Evolutionary conservation across 2,888 invertebrate genomes (phyloP), one percentile per base, ranked within the genome.

Genomic region (Hydraecia micacea): DNA sequence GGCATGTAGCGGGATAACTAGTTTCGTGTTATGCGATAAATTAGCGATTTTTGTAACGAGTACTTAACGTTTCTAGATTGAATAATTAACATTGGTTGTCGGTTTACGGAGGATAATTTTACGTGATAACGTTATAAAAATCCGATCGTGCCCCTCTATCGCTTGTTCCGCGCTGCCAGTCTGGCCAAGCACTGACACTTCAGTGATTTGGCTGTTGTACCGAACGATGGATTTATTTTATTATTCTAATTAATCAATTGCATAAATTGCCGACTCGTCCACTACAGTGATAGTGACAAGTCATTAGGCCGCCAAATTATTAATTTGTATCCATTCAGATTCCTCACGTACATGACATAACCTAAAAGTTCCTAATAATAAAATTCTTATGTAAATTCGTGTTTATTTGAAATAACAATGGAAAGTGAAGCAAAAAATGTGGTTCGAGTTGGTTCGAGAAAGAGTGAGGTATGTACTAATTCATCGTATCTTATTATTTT

Each of bases 401-500:
- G 85, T 85, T 85, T 88, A 86, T 87, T 83, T 87, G 70, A 84
- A 83, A 86, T 79, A 86, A 87, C n/a, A 87, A 97, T 97, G 96
- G 95, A 95, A 90, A 94, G 90, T 88, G 91, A 94, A 88, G 91
- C 91, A 18, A 95, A 94, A 79, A 97, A 97, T 93, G 95, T 97
- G 89, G 98, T 98, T 87, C 97, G 97, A 87, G 98, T 98, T 79
- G 98, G 98, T 78, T 98, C 98, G 69, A 97, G 98, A 89, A 98
- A 98, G 96, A 98, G 98, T 93, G 98, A 98, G 97, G 98, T 98
- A 95, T 96, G 96, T 95, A 71, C 28, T 71, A 46, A 69, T 67
- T 39, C 28, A 70, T 73, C 46, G 21, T 70, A 69, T 36, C 9
- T 42, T n/a, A 49, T 28, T 75, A 63, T 25, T 39, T 32, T 46